Conservation (phyloP, 35 echinoderm and acorn worm genomes). For the Eucidaris tribuloides region DNA sequence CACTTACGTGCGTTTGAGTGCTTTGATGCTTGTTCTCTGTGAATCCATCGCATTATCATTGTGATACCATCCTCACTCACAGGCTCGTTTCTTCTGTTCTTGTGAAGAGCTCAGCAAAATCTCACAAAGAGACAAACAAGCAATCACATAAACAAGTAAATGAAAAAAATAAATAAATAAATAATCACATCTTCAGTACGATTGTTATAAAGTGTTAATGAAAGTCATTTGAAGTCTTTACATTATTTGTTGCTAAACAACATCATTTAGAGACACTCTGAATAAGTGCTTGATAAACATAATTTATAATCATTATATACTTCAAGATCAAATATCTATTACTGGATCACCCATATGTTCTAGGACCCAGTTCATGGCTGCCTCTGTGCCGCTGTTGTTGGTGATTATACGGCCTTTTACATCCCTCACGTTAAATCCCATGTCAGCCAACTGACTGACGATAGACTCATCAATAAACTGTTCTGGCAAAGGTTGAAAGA, state of each 20-base stretch:
- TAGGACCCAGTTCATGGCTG: constrained; percentile 91
- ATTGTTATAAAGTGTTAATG: too few relatives aligned
- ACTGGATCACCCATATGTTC: constrained; percentile 84
- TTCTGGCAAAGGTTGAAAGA: constrained; percentile 29
- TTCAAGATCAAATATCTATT: not conserved
- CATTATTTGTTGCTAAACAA: too few relatives aligned
- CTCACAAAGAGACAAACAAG: constrained; percentile 11
- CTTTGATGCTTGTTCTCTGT: constrained; percentile 68
- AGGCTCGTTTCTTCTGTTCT: constrained; percentile 36
- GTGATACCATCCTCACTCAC: constrained; percentile 59
- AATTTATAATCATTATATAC: too few relatives aligned
- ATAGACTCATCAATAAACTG: constrained; percentile 76
- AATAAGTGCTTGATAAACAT: too few relatives aligned
- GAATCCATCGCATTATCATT: constrained; percentile 94
- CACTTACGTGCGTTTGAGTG: constrained; percentile 93
- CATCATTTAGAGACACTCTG: too few relatives aligned
- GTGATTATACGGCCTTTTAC: constrained; percentile 85
- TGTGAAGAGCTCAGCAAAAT: constrained; percentile 84
- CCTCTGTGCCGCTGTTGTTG: constrained; percentile 80
- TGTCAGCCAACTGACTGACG: constrained; percentile 57
- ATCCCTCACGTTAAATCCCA: constrained; percentile 88
- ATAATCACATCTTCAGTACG: too few relatives aligned
- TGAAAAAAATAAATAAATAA: too few relatives aligned
- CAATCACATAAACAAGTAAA: not conserved
- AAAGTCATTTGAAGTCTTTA: too few relatives aligned